A percentile compares a stretch with the other conserved stretches of the same genome.
Evolutionary conservation across 1,140 invertebrate species (phyloP).

Genomic region (Brachionus manjavacas): DNA sequence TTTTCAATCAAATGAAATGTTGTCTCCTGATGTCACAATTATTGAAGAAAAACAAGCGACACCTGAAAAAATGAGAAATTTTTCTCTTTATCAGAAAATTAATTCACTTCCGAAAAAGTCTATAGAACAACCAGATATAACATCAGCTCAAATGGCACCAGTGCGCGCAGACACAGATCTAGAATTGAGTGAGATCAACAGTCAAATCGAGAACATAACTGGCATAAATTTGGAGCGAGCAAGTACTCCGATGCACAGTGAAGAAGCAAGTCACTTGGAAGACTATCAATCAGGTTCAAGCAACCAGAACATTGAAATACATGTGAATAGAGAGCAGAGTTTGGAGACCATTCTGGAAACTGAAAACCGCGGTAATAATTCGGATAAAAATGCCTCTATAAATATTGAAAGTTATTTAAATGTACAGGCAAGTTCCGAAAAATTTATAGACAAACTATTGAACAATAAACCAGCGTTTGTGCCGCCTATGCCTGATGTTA

Average conservation of each 20-base stretch:
- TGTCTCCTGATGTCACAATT: not conserved
- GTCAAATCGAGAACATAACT: not conserved
- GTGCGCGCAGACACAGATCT: not conserved
- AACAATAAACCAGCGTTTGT: not conserved
- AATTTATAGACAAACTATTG: not conserved
- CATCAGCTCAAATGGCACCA: not conserved
- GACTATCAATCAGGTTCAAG: not conserved
- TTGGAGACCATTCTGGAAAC: not conserved
- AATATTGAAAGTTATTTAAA: conserved; percentile 21
- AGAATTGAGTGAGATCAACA: not conserved
- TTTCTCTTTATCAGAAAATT: not conserved
- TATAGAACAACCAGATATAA: not conserved
- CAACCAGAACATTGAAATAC: not conserved
- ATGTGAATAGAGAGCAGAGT: not conserved
- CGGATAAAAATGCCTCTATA: not conserved
- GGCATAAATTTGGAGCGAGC: not conserved
- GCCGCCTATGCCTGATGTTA: not conserved
- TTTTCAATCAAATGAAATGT: not conserved
- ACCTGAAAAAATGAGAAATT: not conserved
- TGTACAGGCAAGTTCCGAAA: conserved; percentile 3
- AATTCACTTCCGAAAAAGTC: not conserved
- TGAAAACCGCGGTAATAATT: not conserved
- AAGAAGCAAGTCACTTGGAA: not conserved
- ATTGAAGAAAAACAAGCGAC: not conserved
- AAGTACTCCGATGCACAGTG: not conserved